Evolutionary conservation across 92 coral and sea anemone genomes (phyloP).

Genomic region (Phymanthus crucifer): DNA sequence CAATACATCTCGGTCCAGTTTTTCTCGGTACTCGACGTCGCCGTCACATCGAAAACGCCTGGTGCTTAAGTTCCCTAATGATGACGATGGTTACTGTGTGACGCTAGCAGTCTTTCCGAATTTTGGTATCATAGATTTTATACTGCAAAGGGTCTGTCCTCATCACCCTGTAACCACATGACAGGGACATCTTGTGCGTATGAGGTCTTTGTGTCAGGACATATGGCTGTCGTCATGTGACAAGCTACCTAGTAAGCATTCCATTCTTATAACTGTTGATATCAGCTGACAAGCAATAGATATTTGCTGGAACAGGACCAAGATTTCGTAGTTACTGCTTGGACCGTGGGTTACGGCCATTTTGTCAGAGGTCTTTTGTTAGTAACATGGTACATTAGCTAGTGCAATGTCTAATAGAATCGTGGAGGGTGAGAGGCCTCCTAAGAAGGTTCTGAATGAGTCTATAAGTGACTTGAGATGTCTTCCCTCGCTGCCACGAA

Average conservation of each 20-base stretch:
- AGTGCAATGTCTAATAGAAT: background rate
- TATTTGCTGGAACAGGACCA: background rate
- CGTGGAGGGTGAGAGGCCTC: background rate
- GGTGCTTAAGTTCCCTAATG: no score
- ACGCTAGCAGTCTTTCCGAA: no score
- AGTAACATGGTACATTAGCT: background rate
- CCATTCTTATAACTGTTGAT: background rate
- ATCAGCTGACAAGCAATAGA: background rate
- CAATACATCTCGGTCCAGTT: no score
- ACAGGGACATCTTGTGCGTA: no score
- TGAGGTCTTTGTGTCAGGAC: no score
- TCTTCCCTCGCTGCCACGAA: conserved; percentile 5
- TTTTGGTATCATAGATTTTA: no score
- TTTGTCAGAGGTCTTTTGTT: background rate
- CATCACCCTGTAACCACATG: no score
- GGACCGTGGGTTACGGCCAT: background rate
- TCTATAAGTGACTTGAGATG: background rate
- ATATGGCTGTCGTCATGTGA: background rate
- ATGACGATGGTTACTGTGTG: no score
- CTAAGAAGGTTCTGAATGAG: background rate
- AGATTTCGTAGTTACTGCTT: background rate
- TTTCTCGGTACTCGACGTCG: no score
- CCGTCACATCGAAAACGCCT: no score
- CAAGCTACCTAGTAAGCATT: background rate
- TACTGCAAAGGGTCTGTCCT: no score